Base-by-base conservation (phyloP, 2,888 invertebrate species). In the Hesperia comma region DNA sequence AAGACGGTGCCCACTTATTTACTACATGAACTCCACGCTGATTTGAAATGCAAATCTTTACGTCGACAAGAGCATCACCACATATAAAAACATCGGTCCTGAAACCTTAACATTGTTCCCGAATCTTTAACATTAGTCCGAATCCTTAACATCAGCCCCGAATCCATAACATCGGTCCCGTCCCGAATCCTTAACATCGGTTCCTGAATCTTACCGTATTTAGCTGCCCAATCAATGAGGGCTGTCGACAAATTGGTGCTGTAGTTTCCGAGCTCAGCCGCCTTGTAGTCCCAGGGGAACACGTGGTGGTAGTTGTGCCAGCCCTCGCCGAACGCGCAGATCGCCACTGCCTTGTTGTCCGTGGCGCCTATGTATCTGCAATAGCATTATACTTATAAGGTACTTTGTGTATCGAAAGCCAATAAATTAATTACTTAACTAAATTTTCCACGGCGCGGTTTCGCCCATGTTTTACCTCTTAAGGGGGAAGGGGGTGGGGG, bases 231-330 rank as follows among this genome's bases (percentile, higher is more conserved):
- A 73, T 95, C 94, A 71, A 95, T 95, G 68, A 95, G 88, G 0
- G 92, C 94, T 0, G 95, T 95, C 0, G 95, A 94, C 1, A 92
- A 77, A 79, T 95, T 95, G 12, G 93, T 92, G n/a, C 90, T 88
- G 81, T 95, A 95, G 76, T 94, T 91, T 58, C 95, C 95, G 32
- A 96, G 90, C 78, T 96, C 96, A 21, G 95, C 95, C 74, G 96
- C 95, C 75, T 95, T 96, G 93, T 96, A 96, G 79, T 96, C 96
- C 95, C 96, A 96, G 0, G 97, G 97, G 87, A 97, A 97, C 19
- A 96, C 95, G 84, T 97, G 97, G 77, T 97, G 97, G 84, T 97
- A 97, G 89, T 97, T 97, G 85, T 97, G 97, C 95, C 96, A 97
- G 12, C 97, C 97, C 80, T 97, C 96, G 19, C 96, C 96, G 55